Conservation (phyloP, 2,888 invertebrate genomes). For the Pomacea canaliculata region DNA sequence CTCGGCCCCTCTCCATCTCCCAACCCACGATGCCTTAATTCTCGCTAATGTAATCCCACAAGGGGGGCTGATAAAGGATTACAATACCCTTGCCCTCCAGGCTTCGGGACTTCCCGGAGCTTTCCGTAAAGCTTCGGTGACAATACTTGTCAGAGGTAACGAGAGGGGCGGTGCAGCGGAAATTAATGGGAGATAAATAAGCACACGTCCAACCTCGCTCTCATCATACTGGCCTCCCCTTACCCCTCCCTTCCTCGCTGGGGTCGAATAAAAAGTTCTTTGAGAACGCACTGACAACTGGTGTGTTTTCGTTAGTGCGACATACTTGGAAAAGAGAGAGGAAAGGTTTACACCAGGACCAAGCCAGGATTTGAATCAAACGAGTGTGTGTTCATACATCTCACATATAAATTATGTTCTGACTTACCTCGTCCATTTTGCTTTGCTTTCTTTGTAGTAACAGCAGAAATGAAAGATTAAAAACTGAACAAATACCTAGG, state of each 20-base stretch:
- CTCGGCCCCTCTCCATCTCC: neutral
- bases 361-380: no score
- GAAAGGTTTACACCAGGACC: neutral
- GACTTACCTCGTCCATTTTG: no score
- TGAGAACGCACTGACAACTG: neutral
- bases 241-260: neutral
- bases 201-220: constrained; percentile 19
- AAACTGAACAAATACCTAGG: no score
- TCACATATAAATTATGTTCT: no score
- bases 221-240: neutral
- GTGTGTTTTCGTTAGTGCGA: no score
- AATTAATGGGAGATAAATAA: constrained; percentile 38
- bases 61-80: constrained; percentile 26
- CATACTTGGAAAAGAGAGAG: neutral
- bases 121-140: constrained; percentile 28
- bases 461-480: no score
- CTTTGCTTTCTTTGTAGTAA: no score
- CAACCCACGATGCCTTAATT: constrained; percentile 26
- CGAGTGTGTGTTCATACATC: no score
- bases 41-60: constrained; percentile 32
- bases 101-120: constrained; percentile 32
- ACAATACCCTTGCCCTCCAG: constrained; percentile 29
- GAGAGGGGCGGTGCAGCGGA: constrained; percentile 36
- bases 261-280: constrained; percentile 16
- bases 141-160: constrained; percentile 33